Evolutionary conservation across 2,797 vertebrate genomes (phyloP), one percentile per base, ranked within the genome.

Genomic region (Diplodus sargus): DNA sequence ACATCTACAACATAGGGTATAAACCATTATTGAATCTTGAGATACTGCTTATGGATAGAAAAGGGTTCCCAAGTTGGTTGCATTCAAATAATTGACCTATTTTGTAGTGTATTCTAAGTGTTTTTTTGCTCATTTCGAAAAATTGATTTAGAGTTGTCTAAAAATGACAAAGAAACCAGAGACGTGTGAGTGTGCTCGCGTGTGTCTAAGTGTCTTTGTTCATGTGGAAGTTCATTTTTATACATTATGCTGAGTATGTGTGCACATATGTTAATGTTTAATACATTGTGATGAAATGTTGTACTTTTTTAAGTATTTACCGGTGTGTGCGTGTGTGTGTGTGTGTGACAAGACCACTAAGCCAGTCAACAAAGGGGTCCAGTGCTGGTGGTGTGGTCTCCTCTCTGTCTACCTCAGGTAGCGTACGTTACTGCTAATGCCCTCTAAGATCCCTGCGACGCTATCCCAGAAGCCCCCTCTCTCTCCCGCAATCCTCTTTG

Each of bases 401-500:
- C 78, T 78, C 83, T 83, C 81, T 58, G 72, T 90, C 76, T 88
- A 81, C 89, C 88, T 89, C 92, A 93, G 92, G 91, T 93, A 83
- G 83, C 78, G 70, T 75, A 68, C 54, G 84, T 86, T 88, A 69
- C 83, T 82, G 83, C 74, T 92, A 92, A 93, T 89, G 90, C 92
- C 86, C 87, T 89, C 85, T 90, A 79, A 91, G 91, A 91, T 89
- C 87, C 83, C 83, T 58, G 52, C 76, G 3, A 86, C 79, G 74
- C 86, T 74, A 76, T 88, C 86, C 90, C 87, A 90, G 78, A 81
- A 87, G 83, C 89, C 72, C 93, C 85, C 81, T 73, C 85, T 92
- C 89, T 94, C 91, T 90, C 88, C 91, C 88, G 73, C 79, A 93
- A 96, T 96, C 96, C 91, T 95, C 95, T 95, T 95, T 96, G 93